A percentile compares a stretch with the other conserved stretches of the same genome.
Evolutionary conservation across 1,140 invertebrate genomes (phyloP).

Genomic region (Aricia agestis): DNA sequence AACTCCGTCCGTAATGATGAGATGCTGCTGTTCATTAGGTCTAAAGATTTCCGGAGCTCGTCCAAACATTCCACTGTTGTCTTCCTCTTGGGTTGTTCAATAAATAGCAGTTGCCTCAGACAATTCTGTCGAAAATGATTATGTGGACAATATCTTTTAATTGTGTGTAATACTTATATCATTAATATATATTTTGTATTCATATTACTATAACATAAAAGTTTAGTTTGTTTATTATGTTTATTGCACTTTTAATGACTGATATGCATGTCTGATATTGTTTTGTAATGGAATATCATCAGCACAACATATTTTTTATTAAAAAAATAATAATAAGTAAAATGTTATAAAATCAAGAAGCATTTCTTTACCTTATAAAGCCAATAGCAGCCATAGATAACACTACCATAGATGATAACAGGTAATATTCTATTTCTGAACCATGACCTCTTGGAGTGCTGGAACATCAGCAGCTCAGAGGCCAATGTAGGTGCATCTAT

Average conservation of each 20-base stretch:
- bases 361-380: slow-evolving; percentile 81
- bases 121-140: slow-evolving; percentile 76
- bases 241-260: too few relatives aligned
- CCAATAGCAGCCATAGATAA: slow-evolving; percentile 83
- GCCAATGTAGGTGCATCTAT: slow-evolving; percentile 55
- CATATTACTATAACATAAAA: too few relatives aligned
- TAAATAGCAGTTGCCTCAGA: slow-evolving; percentile 79
- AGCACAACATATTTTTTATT: neutral
- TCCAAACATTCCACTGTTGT: slow-evolving; percentile 79
- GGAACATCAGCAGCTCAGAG: slow-evolving; percentile 66
- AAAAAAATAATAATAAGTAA: neutral
- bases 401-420: slow-evolving; percentile 82
- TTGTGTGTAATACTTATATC: neutral
- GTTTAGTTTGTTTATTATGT: too few relatives aligned
- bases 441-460: slow-evolving; percentile 71
- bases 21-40: slow-evolving; percentile 76
- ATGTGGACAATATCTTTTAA: neutral
- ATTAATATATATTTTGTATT: too few relatives aligned
- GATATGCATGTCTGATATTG: too few relatives aligned
- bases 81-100: slow-evolving; percentile 78
- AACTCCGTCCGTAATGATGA: slow-evolving; percentile 52
- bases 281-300: too few relatives aligned
- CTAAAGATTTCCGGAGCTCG: slow-evolving; percentile 81
- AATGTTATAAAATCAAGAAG: too few relatives aligned
- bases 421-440: slow-evolving; percentile 82